Evolutionary conservation across 2,113 vertebrate species (phyloP).

Genomic region (Agapornis roseicollis): DNA sequence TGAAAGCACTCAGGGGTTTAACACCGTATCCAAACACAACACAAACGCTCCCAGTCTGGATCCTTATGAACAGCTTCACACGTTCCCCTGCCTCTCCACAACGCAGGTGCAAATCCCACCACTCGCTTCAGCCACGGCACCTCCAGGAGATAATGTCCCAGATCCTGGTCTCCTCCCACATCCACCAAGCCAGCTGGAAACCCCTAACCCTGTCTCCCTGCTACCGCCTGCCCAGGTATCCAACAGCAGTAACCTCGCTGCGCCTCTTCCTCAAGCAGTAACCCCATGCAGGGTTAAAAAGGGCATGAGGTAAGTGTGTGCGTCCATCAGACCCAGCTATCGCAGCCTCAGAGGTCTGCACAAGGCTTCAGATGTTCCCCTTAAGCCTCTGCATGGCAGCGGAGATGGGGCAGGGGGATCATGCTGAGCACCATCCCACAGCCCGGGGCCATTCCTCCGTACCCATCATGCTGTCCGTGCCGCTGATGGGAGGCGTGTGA

Average conservation of each 20-base stretch:
- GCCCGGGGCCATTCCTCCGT: not conserved
- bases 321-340: not conserved
- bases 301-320: fast-evolving
- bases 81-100: not conserved
- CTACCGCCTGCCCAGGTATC: not conserved
- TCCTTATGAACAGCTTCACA: not conserved
- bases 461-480: constrained; percentile 89
- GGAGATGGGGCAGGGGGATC: not conserved
- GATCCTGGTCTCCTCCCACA: not conserved
- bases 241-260: not conserved
- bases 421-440: fast-evolving
- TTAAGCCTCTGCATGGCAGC: not conserved
- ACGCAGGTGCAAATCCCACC: not conserved
- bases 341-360: not conserved
- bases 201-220: not conserved
- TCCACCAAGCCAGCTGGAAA: not conserved
- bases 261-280: fast-evolving
- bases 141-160: not conserved
- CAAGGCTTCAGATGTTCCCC: not conserved
- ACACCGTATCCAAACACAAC: not conserved
- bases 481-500: constrained; percentile 89
- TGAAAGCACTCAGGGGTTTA: not conserved
- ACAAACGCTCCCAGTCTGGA: fast-evolving
- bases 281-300: not conserved
- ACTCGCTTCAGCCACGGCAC: not conserved